A percentile compares a stretch with the other conserved stretches of the same genome.
These are phyloP conservation scores for Emmelina monodactyla DNA, from an alignment of 2,888 invertebrate genomes.

Conservation along the genomic window DNA sequence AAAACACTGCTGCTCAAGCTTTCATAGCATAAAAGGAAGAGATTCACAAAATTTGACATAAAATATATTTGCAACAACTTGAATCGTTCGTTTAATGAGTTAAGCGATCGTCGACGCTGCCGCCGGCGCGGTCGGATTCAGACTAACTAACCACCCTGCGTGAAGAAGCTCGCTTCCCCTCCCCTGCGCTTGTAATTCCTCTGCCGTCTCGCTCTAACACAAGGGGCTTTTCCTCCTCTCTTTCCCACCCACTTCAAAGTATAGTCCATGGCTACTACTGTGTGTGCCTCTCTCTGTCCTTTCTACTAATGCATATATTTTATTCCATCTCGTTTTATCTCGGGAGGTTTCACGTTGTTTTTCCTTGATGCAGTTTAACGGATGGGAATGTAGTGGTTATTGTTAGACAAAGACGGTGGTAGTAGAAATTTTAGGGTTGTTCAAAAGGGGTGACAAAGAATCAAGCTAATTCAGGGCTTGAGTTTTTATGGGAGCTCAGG, in stretches of 20 bases:
- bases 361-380: constrained; percentile 66
- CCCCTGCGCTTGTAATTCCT: constrained; percentile 64
- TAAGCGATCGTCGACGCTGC: constrained; percentile 35
- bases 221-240: constrained; percentile 47
- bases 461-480: constrained; percentile 65
- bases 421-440: constrained; percentile 62
- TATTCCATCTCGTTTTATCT: constrained; percentile 67
- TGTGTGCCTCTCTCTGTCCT: constrained; percentile 57
- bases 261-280: constrained; percentile 56
- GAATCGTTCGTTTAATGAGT: constrained; percentile 27
- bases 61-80: constrained; percentile 36
- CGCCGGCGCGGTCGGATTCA: constrained; percentile 57
- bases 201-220: constrained; percentile 42
- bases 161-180: constrained; percentile 60
- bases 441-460: constrained; percentile 65
- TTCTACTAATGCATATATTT: constrained; percentile 64
- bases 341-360: constrained; percentile 62
- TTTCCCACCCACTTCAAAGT: constrained; percentile 42
- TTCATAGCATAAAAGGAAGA: constrained; percentile 10
- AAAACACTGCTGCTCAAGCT: neutral
- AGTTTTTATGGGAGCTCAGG: constrained; percentile 59
- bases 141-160: constrained; percentile 66
- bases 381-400: constrained; percentile 66
- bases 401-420: constrained; percentile 65
- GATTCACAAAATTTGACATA: constrained; percentile 2